phyloP scores from a whole-genome alignment of 2,113 vertebrate species.

The Cyrtonyx montezumae region DNA sequence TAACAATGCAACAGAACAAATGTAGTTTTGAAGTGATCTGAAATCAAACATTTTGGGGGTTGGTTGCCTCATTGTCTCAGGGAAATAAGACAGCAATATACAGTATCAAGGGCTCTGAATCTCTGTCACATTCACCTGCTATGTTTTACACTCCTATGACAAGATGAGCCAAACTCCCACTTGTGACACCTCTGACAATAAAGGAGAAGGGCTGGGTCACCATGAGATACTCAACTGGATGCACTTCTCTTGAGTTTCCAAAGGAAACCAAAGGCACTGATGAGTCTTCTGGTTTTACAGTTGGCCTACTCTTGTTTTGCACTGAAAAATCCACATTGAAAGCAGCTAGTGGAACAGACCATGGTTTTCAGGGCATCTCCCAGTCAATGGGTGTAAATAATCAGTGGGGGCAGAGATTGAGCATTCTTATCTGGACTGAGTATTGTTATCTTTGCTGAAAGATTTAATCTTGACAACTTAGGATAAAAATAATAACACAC shows the following conservation, averaged over 20 bases:
- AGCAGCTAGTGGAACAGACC: neutral
- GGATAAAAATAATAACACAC: neutral
- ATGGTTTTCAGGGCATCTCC: neutral
- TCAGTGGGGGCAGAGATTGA: neutral
- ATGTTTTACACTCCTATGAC: neutral
- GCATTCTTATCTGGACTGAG: neutral
- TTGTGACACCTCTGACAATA: neutral
- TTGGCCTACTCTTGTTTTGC: neutral
- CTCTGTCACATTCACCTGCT: neutral
- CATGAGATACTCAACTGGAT: neutral
- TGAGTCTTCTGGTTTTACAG: neutral
- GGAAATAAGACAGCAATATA: neutral
- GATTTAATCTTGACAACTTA: neutral
- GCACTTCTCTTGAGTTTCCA: neutral
- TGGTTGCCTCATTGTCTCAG: neutral
- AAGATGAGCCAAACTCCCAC: neutral
- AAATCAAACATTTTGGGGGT: neutral
- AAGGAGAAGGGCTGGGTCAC: neutral
- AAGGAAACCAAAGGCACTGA: neutral
- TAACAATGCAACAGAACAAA: neutral
- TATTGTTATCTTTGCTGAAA: neutral
- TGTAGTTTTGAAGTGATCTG: neutral
- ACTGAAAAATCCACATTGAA: neutral
- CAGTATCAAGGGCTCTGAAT: neutral
- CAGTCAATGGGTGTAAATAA: no score